Evolutionary conservation across 2,113 vertebrate genomes (phyloP).

Genomic region (Anser brachyrhynchus): DNA sequence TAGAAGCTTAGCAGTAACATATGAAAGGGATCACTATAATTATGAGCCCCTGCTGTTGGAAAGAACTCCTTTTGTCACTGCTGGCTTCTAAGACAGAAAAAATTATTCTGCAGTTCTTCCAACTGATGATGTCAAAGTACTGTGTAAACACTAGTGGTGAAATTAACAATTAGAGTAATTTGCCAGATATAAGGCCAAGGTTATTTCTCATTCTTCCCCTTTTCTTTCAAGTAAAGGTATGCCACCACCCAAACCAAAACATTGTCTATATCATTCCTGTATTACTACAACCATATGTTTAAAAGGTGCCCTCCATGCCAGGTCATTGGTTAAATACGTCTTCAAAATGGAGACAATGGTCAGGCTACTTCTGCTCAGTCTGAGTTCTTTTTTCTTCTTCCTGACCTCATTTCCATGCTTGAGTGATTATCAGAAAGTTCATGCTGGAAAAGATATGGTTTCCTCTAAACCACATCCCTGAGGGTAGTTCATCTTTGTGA

Average conservation of each 20-base stretch:
- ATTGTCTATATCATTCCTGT: background rate
- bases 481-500: background rate
- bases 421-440: background rate
- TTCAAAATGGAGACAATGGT: background rate
- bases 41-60: background rate
- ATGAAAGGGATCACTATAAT: background rate
- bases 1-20: background rate
- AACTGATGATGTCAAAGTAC: conserved; percentile 18
- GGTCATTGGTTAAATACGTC: background rate
- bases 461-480: background rate
- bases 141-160: conserved; percentile 6
- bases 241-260: background rate
- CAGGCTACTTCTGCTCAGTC: background rate
- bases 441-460: background rate
- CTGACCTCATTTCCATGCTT: background rate
- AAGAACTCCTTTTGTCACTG: conserved; percentile 22
- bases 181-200: background rate
- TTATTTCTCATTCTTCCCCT: conserved; percentile 5
- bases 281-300: background rate
- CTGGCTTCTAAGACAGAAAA: conserved; percentile 8
- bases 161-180: conserved; percentile 34
- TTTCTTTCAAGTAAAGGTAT: background rate
- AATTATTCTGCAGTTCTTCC: background rate
- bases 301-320: background rate
- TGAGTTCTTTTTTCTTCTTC: background rate